A percentile compares a stretch with the other conserved stretches of the same genome.
Evolutionary conservation across 2,888 invertebrate species (phyloP).

Genomic region (Lydus trimaculatus): DNA sequence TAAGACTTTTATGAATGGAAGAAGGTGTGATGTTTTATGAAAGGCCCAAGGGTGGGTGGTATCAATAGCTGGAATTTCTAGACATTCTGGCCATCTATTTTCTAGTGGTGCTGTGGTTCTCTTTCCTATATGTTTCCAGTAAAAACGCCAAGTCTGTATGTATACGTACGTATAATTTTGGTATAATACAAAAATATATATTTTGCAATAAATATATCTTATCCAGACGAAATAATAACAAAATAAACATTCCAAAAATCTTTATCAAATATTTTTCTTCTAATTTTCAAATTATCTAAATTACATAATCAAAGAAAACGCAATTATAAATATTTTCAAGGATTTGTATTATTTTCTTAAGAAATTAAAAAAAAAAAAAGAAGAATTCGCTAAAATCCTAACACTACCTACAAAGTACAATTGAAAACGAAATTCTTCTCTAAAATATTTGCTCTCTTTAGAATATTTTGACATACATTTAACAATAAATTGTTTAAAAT

Average conservation of each 20-base stretch:
- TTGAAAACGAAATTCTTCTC: too few species aligned
- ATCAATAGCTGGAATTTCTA: too few species aligned
- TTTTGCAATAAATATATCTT: conserved; percentile 7
- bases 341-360: neutral
- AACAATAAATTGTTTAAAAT: too few species aligned
- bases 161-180: neutral
- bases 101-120: too few species aligned
- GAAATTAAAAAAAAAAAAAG: too few species aligned
- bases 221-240: conserved; percentile 6
- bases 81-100: too few species aligned
- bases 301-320: neutral
- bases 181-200: neutral
- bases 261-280: conserved; percentile 2
- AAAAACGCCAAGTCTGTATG: neutral
- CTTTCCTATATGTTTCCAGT: neutral
- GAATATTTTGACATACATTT: neutral
- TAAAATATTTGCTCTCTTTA: too few species aligned
- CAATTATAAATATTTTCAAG: neutral
- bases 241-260: neutral
- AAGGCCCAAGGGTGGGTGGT: too few species aligned
- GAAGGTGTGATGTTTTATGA: too few species aligned
- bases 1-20: too few species aligned
- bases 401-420: too few species aligned
- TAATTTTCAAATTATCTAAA: conserved; percentile 4
- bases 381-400: too few species aligned